phyloP scores from a whole-genome alignment of 2,888 invertebrate species.

The Melangyna quadrimaculata region DNA sequence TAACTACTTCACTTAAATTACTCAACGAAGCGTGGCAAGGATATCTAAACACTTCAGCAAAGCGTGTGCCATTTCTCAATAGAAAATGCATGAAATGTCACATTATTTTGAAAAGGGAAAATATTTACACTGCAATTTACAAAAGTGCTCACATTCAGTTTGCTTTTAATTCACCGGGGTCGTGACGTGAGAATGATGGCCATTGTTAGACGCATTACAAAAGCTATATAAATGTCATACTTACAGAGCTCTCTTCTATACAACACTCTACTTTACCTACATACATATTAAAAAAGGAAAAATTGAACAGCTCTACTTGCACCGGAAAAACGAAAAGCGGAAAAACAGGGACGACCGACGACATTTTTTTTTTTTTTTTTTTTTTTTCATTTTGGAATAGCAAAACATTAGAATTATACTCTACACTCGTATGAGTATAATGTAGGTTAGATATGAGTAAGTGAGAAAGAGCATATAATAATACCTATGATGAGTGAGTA shows the following conservation, averaged over 20 bases:
- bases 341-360: conserved; percentile 3
- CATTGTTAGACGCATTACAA: conserved; percentile 49
- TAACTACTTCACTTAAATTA: conserved; percentile 25
- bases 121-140: conserved; percentile 61
- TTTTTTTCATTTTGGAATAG: background rate
- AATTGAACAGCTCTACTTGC: conserved; percentile 20
- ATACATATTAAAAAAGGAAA: background rate
- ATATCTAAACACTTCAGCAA: conserved; percentile 39
- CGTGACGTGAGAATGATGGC: conserved; percentile 51
- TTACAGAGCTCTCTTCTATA: background rate
- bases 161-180: conserved; percentile 56
- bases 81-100: conserved; percentile 54
- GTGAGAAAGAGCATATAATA: no score
- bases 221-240: conserved; percentile 36
- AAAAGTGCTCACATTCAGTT: conserved; percentile 57
- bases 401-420: conserved; percentile 4
- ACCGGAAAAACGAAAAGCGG: background rate
- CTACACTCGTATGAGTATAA: no score
- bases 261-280: background rate
- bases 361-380: background rate
- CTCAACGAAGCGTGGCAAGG: conserved; percentile 39
- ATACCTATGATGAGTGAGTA: background rate
- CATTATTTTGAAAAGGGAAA: conserved; percentile 51
- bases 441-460: background rate
- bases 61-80: conserved; percentile 53